These are phyloP conservation scores for Malacoctenus gilli DNA, from an alignment of 2,797 vertebrate species.

Conservation along the genomic window DNA sequence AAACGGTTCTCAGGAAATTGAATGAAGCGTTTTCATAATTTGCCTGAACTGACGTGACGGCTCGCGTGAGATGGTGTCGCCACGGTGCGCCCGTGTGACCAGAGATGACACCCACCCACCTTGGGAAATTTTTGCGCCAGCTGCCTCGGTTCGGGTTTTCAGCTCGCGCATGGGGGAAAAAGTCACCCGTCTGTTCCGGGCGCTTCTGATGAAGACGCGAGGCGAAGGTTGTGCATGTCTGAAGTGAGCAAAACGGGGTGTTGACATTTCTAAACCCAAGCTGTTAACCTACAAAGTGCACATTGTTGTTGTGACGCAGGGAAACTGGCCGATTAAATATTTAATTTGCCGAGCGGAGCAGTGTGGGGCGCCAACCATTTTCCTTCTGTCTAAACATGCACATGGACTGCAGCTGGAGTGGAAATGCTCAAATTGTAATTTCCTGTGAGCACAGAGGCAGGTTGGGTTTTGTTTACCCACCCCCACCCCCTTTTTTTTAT, in stretches of 20 bases:
- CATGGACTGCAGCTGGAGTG: not conserved
- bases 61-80: not conserved
- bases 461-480: not conserved
- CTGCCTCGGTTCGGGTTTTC: not conserved
- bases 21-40: too few relatives aligned
- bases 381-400: not conserved
- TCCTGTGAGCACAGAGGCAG: not conserved
- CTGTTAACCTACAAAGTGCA: slow-evolving; percentile 9
- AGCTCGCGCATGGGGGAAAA: slow-evolving; percentile 1
- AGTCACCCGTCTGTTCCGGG: not conserved
- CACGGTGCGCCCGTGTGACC: not conserved
- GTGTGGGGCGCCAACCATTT: not conserved
- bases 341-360: not conserved
- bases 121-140: not conserved
- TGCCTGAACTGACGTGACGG: not conserved
- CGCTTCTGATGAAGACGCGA: not conserved
- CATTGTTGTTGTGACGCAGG: slow-evolving; percentile 3
- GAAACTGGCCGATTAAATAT: slow-evolving; percentile 10
- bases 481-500: too few relatives aligned
- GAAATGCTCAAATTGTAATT: not conserved
- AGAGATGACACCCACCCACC: not conserved
- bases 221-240: not conserved
- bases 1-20: too few relatives aligned
- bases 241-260: slow-evolving; percentile 11
- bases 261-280: slow-evolving; percentile 12